These are phyloP conservation scores for Phymorhynchus buccinoides DNA, from an alignment of 1,140 invertebrate genomes.

Conservation along the genomic window DNA sequence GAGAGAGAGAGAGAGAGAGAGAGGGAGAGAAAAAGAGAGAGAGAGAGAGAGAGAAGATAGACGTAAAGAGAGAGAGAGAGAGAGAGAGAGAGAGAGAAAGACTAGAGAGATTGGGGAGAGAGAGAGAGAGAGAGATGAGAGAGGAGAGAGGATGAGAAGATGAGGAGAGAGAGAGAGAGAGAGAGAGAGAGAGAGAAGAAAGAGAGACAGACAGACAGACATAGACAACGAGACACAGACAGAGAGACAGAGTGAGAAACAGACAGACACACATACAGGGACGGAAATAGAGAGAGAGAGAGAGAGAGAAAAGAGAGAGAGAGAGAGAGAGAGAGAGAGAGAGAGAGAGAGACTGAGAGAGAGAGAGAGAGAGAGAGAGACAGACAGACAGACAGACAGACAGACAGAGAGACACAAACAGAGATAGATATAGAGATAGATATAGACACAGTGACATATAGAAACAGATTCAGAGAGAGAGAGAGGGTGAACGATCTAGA, in stretches of 20 bases:
- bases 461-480: neutral
- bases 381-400: neutral
- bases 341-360: neutral
- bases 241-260: neutral
- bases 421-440: neutral
- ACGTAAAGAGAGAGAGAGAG: neutral
- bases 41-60: neutral
- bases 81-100: constrained; percentile 1
- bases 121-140: neutral
- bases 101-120: neutral
- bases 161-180: no score
- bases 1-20: neutral
- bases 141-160: neutral
- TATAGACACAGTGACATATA: neutral
- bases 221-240: neutral
- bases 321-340: neutral
- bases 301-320: neutral
- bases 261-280: neutral
- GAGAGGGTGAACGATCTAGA: neutral
- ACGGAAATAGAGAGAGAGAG: neutral
- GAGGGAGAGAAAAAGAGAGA: neutral
- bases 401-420: neutral
- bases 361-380: neutral
- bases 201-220: neutral
- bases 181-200: no score